Percentiles rank a stretch among this genome's conserved stretches.
Evolutionary conservation across 64 coral and sea anemone genomes (phyloP).

Genomic region (Hydrozoanthus tunicans): DNA sequence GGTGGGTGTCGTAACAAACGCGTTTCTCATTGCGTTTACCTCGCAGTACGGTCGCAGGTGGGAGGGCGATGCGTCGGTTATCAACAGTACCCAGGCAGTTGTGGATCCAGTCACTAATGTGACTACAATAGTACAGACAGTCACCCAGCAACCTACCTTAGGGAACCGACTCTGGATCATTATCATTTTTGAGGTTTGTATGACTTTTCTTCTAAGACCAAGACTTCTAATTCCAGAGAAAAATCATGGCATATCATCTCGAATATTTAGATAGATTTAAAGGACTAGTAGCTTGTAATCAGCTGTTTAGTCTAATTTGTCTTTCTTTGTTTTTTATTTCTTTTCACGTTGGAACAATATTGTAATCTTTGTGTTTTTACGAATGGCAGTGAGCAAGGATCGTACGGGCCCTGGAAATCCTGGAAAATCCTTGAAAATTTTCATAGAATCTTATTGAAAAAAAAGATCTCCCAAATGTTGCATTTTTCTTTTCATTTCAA

Average conservation of each 20-base stretch:
- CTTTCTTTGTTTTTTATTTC: no score
- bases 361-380: no score
- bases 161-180: slow-evolving; percentile 82
- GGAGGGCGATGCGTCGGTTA: slow-evolving; percentile 62
- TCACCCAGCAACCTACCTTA: slow-evolving; percentile 56
- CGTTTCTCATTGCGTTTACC: slow-evolving; percentile 93
- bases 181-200: slow-evolving; percentile 89
- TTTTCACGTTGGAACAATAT: no score
- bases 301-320: no score
- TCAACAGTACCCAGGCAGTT: slow-evolving; percentile 60
- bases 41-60: slow-evolving; percentile 90
- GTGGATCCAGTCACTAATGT: slow-evolving; percentile 62
- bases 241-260: not conserved
- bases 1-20: slow-evolving; percentile 92
- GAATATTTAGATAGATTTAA: no score
- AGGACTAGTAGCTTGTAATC: no score
- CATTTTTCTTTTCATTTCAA: no score
- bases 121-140: slow-evolving; percentile 47
- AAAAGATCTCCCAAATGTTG: no score
- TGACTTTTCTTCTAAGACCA: not conserved
- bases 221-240: not conserved
- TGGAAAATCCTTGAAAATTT: no score
- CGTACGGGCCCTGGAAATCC: no score
- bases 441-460: no score
- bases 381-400: no score